Evolutionary conservation across 2,888 invertebrate genomes (phyloP), one percentile per base, ranked within the genome.

Genomic region (Ceratothoa steindachneri): DNA sequence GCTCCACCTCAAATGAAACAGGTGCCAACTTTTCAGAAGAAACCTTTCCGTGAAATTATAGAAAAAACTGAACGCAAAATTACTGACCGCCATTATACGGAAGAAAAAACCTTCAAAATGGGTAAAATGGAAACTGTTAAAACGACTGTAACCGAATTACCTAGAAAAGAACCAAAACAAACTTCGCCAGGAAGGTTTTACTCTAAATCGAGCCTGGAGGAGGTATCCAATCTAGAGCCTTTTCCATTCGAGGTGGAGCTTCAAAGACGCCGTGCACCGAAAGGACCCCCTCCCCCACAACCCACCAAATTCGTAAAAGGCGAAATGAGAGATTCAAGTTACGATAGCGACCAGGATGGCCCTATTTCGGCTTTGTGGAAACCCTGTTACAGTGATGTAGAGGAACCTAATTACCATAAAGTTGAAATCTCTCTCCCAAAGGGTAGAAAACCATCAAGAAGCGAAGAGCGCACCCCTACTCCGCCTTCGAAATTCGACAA

Each of bases 261-360:
- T 30, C 84, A 85, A 30, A 87, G 85, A 67, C 77, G 77, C 12
- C 67, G 73, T 64, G 72, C 73, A 19, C 66, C 51, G n/a, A 75
- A 79, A 67, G 75, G 85, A 1, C 87, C 87, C 52, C 86, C 87
- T 30, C 87, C 88, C 67, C 87, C 88, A 28, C 89, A 88, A 83
- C 89, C 90, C 72, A 89, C 88, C 28, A 89, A 88, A 84, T 90
- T 90, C 83, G 84, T 88, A 19, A 89, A 88, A 83, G 86, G 88
- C 80, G 89, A 89, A 84, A 88, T 88, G 83, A 86, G 87, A 69
- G 89, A 89, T 83, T 90, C 89, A 82, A 90, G 90, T 82, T 90
- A 90, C 82, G 90, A 90, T 84, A 90, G 90, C 82, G 90, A 91
- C 82, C 88, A 89, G 78, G 90, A 90, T 66, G 55, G 67, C 12